These are phyloP conservation scores for Bombus sibiricus DNA, from an alignment of 1,140 invertebrate genomes.

Conservation along the genomic window DNA sequence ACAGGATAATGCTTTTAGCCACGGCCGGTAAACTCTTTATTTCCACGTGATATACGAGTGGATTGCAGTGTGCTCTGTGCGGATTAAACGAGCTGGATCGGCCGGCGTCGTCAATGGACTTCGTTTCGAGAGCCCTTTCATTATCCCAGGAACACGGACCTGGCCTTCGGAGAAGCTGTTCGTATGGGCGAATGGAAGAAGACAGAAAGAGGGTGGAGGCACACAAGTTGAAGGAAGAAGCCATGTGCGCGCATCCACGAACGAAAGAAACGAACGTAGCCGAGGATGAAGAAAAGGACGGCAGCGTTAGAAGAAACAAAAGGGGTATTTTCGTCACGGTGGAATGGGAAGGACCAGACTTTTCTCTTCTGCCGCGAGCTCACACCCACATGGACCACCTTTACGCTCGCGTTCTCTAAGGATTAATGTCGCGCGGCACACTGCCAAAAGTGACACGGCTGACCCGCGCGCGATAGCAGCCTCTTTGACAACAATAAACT, in stretches of 20 bases:
- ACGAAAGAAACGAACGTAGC: constrained; percentile 20
- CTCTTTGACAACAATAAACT: constrained; percentile 36
- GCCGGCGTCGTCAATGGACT: constrained; percentile 66
- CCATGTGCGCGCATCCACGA: neutral
- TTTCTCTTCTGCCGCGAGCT: constrained; percentile 48
- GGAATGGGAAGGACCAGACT: constrained; percentile 61
- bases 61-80: constrained; percentile 58
- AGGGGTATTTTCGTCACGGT: constrained; percentile 64
- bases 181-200: neutral
- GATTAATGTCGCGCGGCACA: constrained; percentile 76
- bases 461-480: constrained; percentile 62
- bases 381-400: constrained; percentile 41
- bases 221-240: neutral
- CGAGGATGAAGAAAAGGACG: constrained; percentile 40
- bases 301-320: constrained; percentile 70
- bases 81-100: constrained; percentile 68
- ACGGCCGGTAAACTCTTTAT: constrained; percentile 69
- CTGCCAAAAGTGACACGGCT: constrained; percentile 75
- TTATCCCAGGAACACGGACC: constrained; percentile 60
- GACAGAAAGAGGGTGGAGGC: neutral
- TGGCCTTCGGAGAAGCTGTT: constrained; percentile 40
- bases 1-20: constrained; percentile 64
- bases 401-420: constrained; percentile 60
- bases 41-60: constrained; percentile 67
- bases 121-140: constrained; percentile 68